A percentile compares a stretch with the other conserved stretches of the same genome.
Conservation (phyloP, 2,888 invertebrate species). For the Zaprionus obscuricornis region DNA sequence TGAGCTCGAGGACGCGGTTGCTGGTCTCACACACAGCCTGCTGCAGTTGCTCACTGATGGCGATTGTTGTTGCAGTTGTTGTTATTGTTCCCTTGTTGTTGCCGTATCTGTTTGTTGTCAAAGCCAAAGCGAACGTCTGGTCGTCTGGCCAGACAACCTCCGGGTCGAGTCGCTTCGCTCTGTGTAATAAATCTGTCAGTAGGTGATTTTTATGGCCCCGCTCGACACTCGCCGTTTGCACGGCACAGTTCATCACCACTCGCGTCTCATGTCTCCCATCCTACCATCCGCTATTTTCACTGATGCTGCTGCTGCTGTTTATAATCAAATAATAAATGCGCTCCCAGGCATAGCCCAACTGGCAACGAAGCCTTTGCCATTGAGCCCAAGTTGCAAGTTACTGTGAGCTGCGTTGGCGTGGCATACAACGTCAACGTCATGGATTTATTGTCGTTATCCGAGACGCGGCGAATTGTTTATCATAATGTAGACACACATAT, state of each 20-base stretch:
- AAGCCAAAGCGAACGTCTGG: constrained; percentile 50
- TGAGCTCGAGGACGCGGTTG: constrained; percentile 62
- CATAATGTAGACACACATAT: constrained; percentile 71
- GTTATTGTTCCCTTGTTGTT: constrained; percentile 37
- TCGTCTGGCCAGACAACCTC: constrained; percentile 40
- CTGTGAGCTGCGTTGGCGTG: constrained; percentile 58
- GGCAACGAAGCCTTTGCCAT: constrained; percentile 4
- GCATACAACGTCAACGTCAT: constrained; percentile 40
- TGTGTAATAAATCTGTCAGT: constrained; percentile 82
- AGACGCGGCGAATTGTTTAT: constrained; percentile 64
- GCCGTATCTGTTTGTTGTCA: constrained; percentile 75
- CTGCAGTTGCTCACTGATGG: constrained; percentile 29
- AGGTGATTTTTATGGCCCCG: constrained; percentile 78
- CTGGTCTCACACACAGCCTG: constrained; percentile 19
- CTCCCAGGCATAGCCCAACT: constrained; percentile 51
- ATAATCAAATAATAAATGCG: constrained; percentile 76
- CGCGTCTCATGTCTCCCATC: too few relatives aligned
- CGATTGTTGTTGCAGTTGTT: constrained; percentile 25
- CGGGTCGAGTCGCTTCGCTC: constrained; percentile 24
- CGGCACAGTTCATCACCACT: too few relatives aligned
- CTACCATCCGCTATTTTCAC: too few relatives aligned
- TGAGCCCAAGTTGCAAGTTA: constrained; percentile 8
- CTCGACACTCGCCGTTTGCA: constrained; percentile 69
- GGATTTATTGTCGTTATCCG: constrained; percentile 71
- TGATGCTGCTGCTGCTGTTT: constrained; percentile 60